A percentile compares a stretch with the other conserved stretches of the same genome.
Conservation (phyloP, 2,888 invertebrate genomes). For the Erebia palarica region DNA sequence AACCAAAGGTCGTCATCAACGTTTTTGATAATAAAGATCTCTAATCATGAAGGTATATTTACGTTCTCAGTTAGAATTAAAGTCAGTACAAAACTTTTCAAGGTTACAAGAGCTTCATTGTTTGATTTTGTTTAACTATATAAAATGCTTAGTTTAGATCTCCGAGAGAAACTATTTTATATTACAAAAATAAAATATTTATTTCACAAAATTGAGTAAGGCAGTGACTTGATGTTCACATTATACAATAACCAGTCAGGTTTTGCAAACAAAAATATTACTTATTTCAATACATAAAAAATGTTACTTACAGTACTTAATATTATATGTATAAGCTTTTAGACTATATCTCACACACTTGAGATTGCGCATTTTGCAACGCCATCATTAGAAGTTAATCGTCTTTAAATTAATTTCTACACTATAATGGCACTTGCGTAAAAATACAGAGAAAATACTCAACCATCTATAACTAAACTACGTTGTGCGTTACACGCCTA, state of each 20-base stretch:
- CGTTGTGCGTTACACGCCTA: conserved; percentile 65
- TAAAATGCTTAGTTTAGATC: not conserved
- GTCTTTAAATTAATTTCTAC: conserved; percentile 57
- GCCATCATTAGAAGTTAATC: conserved; percentile 55
- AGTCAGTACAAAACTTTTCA: not conserved
- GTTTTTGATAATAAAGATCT: not conserved
- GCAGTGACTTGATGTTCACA: not conserved
- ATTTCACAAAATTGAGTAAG: not conserved
- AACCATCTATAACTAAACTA: conserved; percentile 48
- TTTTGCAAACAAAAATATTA: not conserved
- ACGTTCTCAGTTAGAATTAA: not conserved
- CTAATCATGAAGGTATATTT: not conserved
- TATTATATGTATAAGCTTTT: conserved; percentile 9
- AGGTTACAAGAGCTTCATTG: not conserved
- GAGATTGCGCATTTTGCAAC: conserved; percentile 45
- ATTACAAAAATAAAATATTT: not conserved
- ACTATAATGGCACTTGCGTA: conserved; percentile 63
- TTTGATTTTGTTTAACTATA: not conserved
- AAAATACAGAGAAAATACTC: conserved; percentile 54
- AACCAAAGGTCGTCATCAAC: too few relatives aligned
- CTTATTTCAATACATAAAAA: conserved; percentile 13
- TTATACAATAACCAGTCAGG: not conserved
- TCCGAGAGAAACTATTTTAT: not conserved
- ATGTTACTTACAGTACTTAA: conserved; percentile 27
- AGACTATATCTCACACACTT: conserved; percentile 33